Percentiles rank a stretch among this genome's conserved stretches.
These are phyloP conservation scores for Volucella inflata DNA, from an alignment of 2,888 invertebrate genomes.

Conservation along the genomic window DNA sequence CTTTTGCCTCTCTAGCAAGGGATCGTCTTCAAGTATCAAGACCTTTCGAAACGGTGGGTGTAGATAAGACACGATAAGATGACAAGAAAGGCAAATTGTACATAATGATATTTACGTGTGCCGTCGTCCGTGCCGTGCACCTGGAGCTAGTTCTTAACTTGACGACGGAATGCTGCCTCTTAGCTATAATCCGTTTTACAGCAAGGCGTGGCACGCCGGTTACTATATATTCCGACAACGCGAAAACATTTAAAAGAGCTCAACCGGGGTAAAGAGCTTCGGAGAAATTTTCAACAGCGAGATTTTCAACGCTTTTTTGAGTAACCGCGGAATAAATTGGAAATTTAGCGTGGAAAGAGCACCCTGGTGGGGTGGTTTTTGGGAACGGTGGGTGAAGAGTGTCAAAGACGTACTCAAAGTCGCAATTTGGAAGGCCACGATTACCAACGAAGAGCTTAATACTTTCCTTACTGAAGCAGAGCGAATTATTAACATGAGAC, in stretches of 20 bases:
- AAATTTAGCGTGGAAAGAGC: no score
- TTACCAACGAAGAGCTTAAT: conserved; percentile 3
- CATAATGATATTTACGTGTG: conserved; percentile 51
- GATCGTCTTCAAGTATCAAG: conserved; percentile 28
- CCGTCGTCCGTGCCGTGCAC: conserved; percentile 49
- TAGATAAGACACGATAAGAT: conserved; percentile 18
- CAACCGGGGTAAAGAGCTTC: neutral
- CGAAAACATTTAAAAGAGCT: no score
- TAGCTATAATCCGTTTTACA: conserved; percentile 49
- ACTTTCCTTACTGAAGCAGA: no score
- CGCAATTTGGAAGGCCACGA: conserved; percentile 9
- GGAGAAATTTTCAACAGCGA: no score
- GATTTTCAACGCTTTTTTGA: no score
- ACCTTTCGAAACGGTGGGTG: conserved; percentile 37
- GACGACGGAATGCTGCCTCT: conserved; percentile 36
- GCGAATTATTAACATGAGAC: no score
- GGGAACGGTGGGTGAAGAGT: no score
- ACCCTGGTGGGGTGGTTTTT: no score
- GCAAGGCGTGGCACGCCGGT: no score
- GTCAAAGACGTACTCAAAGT: no score
- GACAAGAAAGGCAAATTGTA: conserved; percentile 26
- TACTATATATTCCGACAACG: no score
- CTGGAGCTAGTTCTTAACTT: conserved; percentile 45
- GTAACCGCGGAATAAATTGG: no score
- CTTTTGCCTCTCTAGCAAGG: conserved; percentile 36